Percentiles rank a stretch among this genome's conserved stretches.
These are phyloP conservation scores for Mercenaria mercenaria DNA, from an alignment of 1,140 invertebrate genomes.

Conservation along the genomic window DNA sequence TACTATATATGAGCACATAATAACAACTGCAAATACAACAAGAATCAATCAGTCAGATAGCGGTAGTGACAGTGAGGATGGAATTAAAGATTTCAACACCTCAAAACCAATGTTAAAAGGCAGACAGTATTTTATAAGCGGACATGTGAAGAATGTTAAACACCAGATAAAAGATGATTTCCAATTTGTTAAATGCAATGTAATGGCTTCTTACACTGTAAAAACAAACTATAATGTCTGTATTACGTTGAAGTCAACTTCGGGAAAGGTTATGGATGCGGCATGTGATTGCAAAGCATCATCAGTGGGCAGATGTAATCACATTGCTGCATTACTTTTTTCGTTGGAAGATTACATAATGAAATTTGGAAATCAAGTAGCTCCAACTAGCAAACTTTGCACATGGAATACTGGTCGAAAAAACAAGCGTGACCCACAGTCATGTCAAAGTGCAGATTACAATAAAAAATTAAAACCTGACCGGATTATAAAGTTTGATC, in stretches of 20 bases:
- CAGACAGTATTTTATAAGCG: neutral
- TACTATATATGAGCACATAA: slow-evolving; percentile 24
- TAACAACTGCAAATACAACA: neutral
- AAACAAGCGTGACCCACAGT: neutral
- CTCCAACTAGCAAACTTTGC: neutral
- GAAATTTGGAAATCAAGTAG: too few species aligned
- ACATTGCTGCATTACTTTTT: slow-evolving; percentile 1
- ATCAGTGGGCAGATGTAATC: neutral
- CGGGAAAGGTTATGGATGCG: neutral
- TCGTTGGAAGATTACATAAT: neutral
- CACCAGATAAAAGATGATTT: neutral
- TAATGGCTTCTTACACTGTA: neutral
- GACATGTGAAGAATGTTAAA: neutral
- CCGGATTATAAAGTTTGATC: neutral
- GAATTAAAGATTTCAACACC: neutral
- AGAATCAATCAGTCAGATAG: neutral
- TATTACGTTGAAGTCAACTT: neutral
- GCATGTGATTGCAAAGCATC: slow-evolving; percentile 4
- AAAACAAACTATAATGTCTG: neutral
- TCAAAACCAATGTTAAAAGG: neutral
- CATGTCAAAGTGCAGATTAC: neutral
- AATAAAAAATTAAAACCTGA: neutral
- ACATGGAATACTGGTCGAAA: neutral
- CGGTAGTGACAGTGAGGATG: neutral
- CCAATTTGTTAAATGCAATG: neutral